Evolutionary conservation across 2,113 vertebrate species (phyloP).

Genomic region (Barbus barbus): DNA sequence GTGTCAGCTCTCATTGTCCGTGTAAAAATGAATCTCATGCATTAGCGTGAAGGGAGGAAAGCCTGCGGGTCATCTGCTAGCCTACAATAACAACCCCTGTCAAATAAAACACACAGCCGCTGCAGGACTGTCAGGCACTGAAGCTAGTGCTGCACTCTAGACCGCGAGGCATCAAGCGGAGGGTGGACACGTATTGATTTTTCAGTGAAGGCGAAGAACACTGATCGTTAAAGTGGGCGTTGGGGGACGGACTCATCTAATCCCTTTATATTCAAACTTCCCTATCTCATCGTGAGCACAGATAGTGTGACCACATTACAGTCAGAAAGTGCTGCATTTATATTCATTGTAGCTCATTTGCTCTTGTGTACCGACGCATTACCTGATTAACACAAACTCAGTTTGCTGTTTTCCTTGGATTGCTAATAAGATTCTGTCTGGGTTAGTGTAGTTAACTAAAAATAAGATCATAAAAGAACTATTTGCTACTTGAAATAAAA

Average conservation of each 20-base stretch:
- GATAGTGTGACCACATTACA: background rate
- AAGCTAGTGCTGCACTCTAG: background rate
- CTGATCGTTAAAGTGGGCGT: conserved; percentile 33
- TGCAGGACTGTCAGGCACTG: background rate
- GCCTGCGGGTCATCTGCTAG: conserved; percentile 1
- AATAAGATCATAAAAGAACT: no score
- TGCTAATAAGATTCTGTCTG: background rate
- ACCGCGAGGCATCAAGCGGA: conserved; percentile 4
- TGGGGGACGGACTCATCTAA: conserved; percentile 5
- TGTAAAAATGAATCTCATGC: conserved; percentile 29
- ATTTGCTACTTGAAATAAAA: no score
- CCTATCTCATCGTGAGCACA: background rate
- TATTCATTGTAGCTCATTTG: background rate
- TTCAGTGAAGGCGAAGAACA: conserved; percentile 7
- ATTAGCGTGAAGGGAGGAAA: conserved; percentile 12
- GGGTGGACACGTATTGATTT: conserved; percentile 36
- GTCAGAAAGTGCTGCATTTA: background rate
- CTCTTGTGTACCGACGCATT: background rate
- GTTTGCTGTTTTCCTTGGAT: background rate
- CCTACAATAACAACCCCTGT: conserved; percentile 11
- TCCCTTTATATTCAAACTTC: conserved; percentile 28
- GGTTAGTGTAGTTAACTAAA: background rate
- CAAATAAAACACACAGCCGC: conserved; percentile 7
- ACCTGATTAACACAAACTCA: no score
- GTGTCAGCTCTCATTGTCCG: conserved; percentile 47